Percentiles rank a stretch among this genome's conserved stretches.
These are phyloP conservation scores for Decapterus maruadsi DNA, from an alignment of 2,797 vertebrate species.

Conservation along the genomic window DNA sequence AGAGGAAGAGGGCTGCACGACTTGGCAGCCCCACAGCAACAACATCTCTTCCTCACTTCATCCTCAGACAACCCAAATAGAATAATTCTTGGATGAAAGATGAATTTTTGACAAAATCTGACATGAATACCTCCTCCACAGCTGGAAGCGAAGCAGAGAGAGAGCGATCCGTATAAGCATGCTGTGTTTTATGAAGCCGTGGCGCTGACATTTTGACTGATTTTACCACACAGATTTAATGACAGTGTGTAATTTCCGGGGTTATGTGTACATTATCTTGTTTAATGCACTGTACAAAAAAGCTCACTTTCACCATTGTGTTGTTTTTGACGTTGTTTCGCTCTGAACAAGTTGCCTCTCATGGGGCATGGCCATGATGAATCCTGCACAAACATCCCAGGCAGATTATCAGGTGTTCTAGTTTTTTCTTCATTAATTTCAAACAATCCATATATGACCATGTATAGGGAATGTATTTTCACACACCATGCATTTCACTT, in stretches of 20 bases:
- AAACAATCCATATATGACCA: not conserved
- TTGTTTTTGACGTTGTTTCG: slow-evolving; percentile 21
- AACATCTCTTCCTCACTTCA: slow-evolving; percentile 40
- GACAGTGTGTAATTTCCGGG: slow-evolving; percentile 12
- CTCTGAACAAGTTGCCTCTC: not conserved
- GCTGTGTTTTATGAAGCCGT: slow-evolving; percentile 27
- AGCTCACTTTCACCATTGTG: slow-evolving; percentile 5
- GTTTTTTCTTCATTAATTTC: not conserved
- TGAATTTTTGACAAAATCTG: slow-evolving; percentile 37
- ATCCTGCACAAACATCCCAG: not conserved
- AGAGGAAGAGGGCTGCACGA: slow-evolving; percentile 26
- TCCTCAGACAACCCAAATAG: slow-evolving; percentile 28
- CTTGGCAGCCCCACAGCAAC: slow-evolving; percentile 46
- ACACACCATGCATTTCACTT: not conserved
- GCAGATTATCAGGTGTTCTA: not conserved
- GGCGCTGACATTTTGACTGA: slow-evolving; percentile 12
- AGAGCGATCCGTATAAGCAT: slow-evolving; percentile 14
- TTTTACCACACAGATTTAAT: slow-evolving; percentile 14
- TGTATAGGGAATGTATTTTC: not conserved
- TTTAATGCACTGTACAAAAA: slow-evolving; percentile 22
- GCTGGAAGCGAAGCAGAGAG: slow-evolving; percentile 28
- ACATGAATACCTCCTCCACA: slow-evolving; percentile 21
- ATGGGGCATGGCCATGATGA: not conserved
- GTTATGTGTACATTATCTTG: slow-evolving; percentile 27
- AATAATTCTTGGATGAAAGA: slow-evolving; percentile 49